Conservation (phyloP, 2,113 vertebrate species). For the Xyliphius kryptos region DNA sequence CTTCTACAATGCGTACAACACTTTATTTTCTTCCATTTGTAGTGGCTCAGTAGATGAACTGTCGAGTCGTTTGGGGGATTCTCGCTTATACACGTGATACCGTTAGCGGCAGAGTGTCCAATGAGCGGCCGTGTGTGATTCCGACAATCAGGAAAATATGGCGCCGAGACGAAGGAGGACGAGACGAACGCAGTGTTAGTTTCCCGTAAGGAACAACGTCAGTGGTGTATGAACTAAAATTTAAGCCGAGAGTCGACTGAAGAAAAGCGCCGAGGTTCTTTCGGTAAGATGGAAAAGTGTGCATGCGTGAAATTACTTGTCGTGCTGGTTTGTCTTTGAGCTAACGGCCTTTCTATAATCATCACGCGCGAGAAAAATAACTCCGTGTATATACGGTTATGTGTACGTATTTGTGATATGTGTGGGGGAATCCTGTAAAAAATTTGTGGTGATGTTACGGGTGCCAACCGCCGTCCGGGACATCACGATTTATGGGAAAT, state of each 20-base stretch:
- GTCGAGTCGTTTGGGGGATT: background rate
- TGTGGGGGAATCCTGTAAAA: too few species aligned
- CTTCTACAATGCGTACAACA: background rate
- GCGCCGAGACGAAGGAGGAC: slow-evolving; percentile 48
- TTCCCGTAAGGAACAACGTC: slow-evolving; percentile 9
- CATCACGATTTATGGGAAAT: too few species aligned
- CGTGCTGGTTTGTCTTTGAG: slow-evolving; percentile 16
- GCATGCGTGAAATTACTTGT: slow-evolving; percentile 3
- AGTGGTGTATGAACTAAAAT: background rate
- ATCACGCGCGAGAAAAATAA: too few species aligned
- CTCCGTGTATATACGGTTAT: too few species aligned
- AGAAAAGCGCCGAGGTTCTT: background rate
- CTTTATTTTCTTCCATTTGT: background rate
- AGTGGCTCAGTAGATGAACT: background rate
- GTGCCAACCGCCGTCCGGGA: too few species aligned
- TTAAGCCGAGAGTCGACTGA: background rate
- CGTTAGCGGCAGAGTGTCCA: slow-evolving; percentile 20
- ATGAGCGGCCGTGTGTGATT: slow-evolving; percentile 40
- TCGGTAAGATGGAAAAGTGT: slow-evolving; percentile 19
- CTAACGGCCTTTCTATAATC: background rate
- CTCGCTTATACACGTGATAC: slow-evolving; percentile 17
- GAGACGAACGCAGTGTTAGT: slow-evolving; percentile 28
- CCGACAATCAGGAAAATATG: slow-evolving; percentile 44
- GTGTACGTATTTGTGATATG: too few species aligned
- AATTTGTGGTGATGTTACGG: too few species aligned